Evolutionary conservation across 2,797 vertebrate genomes (phyloP).

Genomic region (Tauraco hartlaubi): DNA sequence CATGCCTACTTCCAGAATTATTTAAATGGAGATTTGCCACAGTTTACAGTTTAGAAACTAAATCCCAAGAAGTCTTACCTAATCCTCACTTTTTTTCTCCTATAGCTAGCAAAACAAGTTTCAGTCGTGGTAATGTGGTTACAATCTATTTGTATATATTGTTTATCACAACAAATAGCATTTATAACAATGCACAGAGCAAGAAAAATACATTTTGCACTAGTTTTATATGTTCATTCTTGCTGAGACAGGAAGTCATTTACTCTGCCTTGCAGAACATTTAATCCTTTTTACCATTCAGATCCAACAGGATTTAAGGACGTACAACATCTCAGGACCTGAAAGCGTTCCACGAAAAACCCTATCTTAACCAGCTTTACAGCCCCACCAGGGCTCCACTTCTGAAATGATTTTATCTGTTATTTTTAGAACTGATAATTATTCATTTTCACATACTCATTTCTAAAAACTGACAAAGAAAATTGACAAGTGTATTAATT

Average conservation of each 20-base stretch:
- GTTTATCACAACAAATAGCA: constrained; percentile 53
- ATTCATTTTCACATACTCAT: background rate
- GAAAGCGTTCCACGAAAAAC: background rate
- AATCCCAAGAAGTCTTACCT: constrained; percentile 56
- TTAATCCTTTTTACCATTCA: constrained; percentile 46
- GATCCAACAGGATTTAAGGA: constrained; percentile 42
- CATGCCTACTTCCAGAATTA: constrained; percentile 8
- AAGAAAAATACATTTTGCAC: constrained; percentile 24
- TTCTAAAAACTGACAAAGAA: background rate
- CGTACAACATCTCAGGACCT: background rate
- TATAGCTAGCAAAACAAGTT: constrained; percentile 11
- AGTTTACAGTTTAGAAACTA: constrained; percentile 63
- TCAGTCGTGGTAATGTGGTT: constrained; percentile 27
- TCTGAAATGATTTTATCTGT: constrained; percentile 7
- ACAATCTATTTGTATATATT: constrained; percentile 44
- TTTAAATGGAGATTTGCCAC: constrained; percentile 61
- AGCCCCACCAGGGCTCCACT: background rate
- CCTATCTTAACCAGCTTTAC: background rate
- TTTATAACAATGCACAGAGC: constrained; percentile 33
- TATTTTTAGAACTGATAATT: constrained; percentile 18
- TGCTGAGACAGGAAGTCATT: constrained; percentile 24
- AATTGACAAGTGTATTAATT: background rate
- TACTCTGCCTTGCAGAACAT: constrained; percentile 33
- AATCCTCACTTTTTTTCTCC: constrained; percentile 32
- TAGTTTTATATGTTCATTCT: constrained; percentile 21